Conservation (phyloP, 2,888 invertebrate genomes). For the Nyleta sp. region DNA sequence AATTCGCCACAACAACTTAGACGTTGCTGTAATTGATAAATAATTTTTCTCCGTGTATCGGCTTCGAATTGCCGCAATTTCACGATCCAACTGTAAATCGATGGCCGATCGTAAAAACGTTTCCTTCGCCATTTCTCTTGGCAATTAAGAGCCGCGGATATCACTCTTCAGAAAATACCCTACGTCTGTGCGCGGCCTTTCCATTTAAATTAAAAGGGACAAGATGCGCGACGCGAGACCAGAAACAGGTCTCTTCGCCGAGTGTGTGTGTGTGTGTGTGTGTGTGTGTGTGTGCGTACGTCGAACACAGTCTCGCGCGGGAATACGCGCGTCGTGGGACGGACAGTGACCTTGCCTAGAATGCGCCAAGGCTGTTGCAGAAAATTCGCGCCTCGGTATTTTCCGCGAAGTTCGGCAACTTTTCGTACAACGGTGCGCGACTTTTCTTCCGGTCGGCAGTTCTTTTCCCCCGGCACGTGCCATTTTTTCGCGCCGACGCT, state of each 20-base stretch:
- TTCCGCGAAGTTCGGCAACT: no score
- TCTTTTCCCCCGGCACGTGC: slow-evolving; percentile 56
- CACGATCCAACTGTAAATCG: no score
- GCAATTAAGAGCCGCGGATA: slow-evolving; percentile 4
- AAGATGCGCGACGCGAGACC: slow-evolving; percentile 21
- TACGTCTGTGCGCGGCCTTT: not conserved
- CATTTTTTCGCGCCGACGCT: slow-evolving; percentile 48
- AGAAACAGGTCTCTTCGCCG: slow-evolving; percentile 44
- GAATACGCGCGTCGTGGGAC: slow-evolving; percentile 44
- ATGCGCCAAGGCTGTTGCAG: slow-evolving; percentile 69
- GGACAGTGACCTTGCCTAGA: slow-evolving; percentile 74
- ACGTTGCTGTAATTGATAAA: no score
- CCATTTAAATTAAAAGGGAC: slow-evolving; percentile 37
- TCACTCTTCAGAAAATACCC: not conserved
- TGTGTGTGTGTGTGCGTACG: slow-evolving; percentile 1
- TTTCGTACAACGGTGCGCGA: no score
- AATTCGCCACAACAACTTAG: no score
- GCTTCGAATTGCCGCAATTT: no score
- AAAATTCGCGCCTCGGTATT: slow-evolving; percentile 33
- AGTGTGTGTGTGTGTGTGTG: slow-evolving; percentile 14
- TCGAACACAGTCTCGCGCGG: slow-evolving; percentile 8
- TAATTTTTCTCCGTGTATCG: no score
- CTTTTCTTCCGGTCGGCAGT: no score
- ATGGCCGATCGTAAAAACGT: no score
- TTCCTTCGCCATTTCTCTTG: no score